phyloP scores from a whole-genome alignment of 2,888 invertebrate genomes.

The Gandaritis pyraliata region DNA sequence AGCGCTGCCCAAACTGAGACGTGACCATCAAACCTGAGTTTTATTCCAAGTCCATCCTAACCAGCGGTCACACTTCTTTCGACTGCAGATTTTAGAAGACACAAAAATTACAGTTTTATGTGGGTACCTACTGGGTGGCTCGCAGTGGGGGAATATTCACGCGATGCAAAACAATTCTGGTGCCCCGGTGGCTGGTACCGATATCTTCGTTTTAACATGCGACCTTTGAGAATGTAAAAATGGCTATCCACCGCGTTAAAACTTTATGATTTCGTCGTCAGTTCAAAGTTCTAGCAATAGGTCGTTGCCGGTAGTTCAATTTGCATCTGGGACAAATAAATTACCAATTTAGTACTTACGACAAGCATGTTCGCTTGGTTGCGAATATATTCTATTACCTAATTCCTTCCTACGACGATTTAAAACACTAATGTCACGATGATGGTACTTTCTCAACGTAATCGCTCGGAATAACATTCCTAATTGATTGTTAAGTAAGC shows the following conservation, averaged over 20 bases:
- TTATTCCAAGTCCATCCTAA: too few relatives aligned
- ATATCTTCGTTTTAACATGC: constrained; percentile 69
- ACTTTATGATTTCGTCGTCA: constrained; percentile 17
- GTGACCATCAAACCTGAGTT: too few relatives aligned
- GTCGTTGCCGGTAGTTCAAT: constrained; percentile 1
- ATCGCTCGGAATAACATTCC: constrained; percentile 25
- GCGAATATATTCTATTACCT: too few relatives aligned
- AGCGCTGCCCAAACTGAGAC: too few relatives aligned
- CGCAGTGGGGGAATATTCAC: constrained; percentile 61
- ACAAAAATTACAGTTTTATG: constrained; percentile 43
- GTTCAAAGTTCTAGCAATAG: constrained; percentile 11
- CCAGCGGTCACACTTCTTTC: too few relatives aligned
- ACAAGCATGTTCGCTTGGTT: too few relatives aligned
- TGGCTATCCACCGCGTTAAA: constrained; percentile 37
- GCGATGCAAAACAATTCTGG: constrained; percentile 71
- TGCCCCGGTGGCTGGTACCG: constrained; percentile 60
- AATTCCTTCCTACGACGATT: too few relatives aligned
- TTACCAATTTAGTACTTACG: not conserved
- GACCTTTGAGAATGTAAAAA: constrained; percentile 67
- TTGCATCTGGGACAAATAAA: constrained; percentile 11
- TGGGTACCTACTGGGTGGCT: constrained; percentile 14
- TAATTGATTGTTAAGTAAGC: constrained; percentile 27
- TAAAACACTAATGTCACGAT: too few relatives aligned
- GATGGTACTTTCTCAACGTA: not conserved
- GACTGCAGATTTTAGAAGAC: constrained; percentile 30